Conservation (phyloP, 2,113 vertebrate genomes). For the Xenus cinereus region DNA sequence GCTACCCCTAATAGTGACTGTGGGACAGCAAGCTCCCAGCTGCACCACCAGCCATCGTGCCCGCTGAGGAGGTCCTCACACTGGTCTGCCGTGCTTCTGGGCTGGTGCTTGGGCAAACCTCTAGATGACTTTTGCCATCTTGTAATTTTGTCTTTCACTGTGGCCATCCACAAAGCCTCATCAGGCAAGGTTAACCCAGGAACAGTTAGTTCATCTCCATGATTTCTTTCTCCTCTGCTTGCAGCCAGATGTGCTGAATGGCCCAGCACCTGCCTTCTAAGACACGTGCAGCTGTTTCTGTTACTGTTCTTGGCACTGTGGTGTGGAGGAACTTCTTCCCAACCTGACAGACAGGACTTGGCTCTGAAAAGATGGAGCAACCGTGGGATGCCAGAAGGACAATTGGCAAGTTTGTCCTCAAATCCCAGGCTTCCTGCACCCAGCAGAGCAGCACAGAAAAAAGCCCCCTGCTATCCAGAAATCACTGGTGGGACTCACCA, state of each 20-base stretch:
- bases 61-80: not conserved
- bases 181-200: not conserved
- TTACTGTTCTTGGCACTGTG: not conserved
- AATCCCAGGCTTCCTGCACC: not conserved
- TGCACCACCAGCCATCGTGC: not conserved
- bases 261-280: not conserved
- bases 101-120: not conserved
- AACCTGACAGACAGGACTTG: not conserved
- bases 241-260: not conserved
- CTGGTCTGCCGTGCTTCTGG: not conserved
- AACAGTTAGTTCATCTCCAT: not conserved
- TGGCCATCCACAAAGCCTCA: not conserved
- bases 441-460: not conserved
- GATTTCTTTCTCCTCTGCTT: not conserved
- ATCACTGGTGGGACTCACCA: not conserved
- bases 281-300: not conserved
- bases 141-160: not conserved
- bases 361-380: not conserved
- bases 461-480: not conserved
- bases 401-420: not conserved
- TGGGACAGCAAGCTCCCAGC: not conserved
- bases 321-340: not conserved
- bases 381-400: not conserved
- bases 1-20: not conserved
- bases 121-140: not conserved